A percentile compares a stretch with the other conserved stretches of the same genome.
phyloP scores from a whole-genome alignment of 2,113 vertebrate species.

The Mormyrus lacerda region DNA sequence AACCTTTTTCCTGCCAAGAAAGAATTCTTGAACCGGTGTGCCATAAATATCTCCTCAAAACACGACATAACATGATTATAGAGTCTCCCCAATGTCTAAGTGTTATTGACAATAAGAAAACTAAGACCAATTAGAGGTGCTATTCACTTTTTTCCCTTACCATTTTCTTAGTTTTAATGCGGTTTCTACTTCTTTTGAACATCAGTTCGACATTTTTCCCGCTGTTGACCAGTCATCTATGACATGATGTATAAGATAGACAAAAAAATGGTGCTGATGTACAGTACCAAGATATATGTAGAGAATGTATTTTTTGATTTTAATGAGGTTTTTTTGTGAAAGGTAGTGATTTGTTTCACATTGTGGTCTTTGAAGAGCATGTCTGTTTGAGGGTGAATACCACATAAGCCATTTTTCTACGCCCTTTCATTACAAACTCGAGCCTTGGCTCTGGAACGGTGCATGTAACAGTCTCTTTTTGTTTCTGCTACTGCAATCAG shows the following conservation, averaged over 20 bases:
- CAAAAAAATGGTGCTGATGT: neutral
- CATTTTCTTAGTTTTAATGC: neutral
- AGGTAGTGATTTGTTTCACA: neutral
- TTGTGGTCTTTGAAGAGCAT: neutral
- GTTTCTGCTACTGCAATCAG: slow-evolving; percentile 21
- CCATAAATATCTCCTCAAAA: neutral
- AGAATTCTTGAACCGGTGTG: slow-evolving; percentile 1
- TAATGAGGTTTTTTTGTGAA: neutral
- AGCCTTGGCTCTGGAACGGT: neutral
- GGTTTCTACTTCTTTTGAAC: neutral
- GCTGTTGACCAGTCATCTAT: neutral
- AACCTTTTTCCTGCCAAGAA: slow-evolving; percentile 12
- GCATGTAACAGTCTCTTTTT: neutral
- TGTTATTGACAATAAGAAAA: slow-evolving; percentile 24
- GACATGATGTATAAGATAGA: neutral
- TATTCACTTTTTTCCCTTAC: neutral
- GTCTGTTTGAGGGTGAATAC: neutral
- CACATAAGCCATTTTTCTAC: neutral
- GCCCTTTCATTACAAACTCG: neutral
- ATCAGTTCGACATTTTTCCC: neutral
- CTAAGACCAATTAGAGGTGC: slow-evolving; percentile 21
- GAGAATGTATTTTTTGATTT: neutral
- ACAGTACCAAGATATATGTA: neutral
- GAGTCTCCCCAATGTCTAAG: slow-evolving; percentile 19
- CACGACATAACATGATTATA: slow-evolving; percentile 18